These are phyloP conservation scores for Sitophilus oryzae DNA, from an alignment of 1,140 invertebrate species.

Conservation along the genomic window DNA sequence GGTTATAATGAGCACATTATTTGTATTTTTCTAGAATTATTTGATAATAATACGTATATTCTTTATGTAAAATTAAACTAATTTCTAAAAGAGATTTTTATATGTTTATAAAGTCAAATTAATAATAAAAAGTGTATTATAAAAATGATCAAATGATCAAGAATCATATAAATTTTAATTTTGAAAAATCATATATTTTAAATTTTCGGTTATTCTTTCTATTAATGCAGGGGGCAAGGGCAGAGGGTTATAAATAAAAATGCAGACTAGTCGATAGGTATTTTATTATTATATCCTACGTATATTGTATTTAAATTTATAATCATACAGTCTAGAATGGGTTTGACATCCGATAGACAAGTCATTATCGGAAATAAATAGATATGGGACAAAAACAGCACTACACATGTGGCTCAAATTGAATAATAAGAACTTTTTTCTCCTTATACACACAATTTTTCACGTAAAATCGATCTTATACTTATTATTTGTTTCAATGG, in stretches of 20 bases:
- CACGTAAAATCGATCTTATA: constrained; percentile 36
- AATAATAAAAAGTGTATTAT: too few species aligned
- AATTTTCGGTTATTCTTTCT: too few species aligned
- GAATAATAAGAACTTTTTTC: constrained; percentile 33
- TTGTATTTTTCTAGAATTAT: too few species aligned
- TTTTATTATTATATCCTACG: constrained; percentile 18
- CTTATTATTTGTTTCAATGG: constrained; percentile 46
- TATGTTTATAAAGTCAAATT: too few species aligned
- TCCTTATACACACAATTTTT: constrained; percentile 22
- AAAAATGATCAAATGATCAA: too few species aligned
- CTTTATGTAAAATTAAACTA: too few species aligned
- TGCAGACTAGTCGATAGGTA: background rate
- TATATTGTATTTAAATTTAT: constrained; percentile 2
- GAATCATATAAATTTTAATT: too few species aligned
- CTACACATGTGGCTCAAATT: constrained; percentile 33
- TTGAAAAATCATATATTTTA: too few species aligned
- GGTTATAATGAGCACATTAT: too few species aligned
- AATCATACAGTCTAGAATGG: constrained; percentile 19
- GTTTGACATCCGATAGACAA: constrained; percentile 15
- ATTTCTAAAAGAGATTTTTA: too few species aligned
- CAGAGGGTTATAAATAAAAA: background rate
- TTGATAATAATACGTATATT: too few species aligned
- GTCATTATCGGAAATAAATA: constrained; percentile 12
- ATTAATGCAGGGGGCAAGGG: too few species aligned
- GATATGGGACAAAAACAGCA: constrained; percentile 15